Conservation (phyloP, 2,888 invertebrate species). For the Drosophila dives region DNA sequence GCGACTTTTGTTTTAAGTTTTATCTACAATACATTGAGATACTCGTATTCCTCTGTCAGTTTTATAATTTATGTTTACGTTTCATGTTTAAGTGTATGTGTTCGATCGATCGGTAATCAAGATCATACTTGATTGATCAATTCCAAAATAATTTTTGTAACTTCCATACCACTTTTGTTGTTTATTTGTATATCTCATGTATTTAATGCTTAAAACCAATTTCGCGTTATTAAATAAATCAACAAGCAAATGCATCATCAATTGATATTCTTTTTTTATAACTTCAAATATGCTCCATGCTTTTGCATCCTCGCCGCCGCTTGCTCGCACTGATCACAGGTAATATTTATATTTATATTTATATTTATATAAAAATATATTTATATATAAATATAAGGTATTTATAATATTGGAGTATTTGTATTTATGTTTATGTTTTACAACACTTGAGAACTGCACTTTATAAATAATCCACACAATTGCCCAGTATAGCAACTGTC, state of each 20-base stretch:
- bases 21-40: constrained; percentile 58
- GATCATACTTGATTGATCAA: constrained; percentile 29
- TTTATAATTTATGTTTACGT: constrained; percentile 63
- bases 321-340: constrained; percentile 43
- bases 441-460: constrained; percentile 48
- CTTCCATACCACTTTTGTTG: constrained; percentile 59
- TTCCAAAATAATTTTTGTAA: constrained; percentile 22
- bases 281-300: constrained; percentile 55
- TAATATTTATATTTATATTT: constrained; percentile 29
- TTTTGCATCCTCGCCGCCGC: constrained; percentile 50
- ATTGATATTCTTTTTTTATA: constrained; percentile 59
- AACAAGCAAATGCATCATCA: constrained; percentile 67
- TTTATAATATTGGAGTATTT: constrained; percentile 13
- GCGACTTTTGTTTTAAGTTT: constrained; percentile 82
- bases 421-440: constrained; percentile 25
- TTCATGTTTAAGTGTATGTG: constrained; percentile 60
- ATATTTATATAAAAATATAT: neutral
- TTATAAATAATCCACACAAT: constrained; percentile 29
- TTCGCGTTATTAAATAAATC: constrained; percentile 71
- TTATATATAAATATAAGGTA: constrained; percentile 4
- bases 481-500: constrained; percentile 34
- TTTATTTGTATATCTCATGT: constrained; percentile 76
- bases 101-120: constrained; percentile 42
- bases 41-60: constrained; percentile 58
- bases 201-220: constrained; percentile 77